Conservation (phyloP, 2,888 invertebrate species). For the Phania funesta region DNA sequence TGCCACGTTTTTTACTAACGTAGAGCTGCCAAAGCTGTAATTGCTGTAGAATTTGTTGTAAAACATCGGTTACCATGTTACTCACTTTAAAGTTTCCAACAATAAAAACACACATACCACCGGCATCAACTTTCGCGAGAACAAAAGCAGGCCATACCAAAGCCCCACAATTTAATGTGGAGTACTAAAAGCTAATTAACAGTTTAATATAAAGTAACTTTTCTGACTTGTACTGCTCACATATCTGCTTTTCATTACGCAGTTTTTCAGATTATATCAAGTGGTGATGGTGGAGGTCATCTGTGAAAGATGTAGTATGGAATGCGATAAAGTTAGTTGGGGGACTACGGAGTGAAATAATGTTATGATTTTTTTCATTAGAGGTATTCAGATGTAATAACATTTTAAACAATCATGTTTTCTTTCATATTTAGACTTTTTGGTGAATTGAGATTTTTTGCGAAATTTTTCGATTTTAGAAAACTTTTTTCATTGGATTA, state of each 20-base stretch:
- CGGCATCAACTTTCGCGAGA: neutral
- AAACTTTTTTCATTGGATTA: too few relatives aligned
- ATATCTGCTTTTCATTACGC: neutral
- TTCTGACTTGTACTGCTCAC: neutral
- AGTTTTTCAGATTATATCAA: neutral
- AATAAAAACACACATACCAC: neutral
- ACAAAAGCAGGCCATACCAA: slow-evolving; percentile 7
- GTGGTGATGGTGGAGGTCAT: neutral
- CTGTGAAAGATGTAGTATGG: neutral
- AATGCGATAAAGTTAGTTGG: neutral
- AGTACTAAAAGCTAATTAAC: slow-evolving; percentile 57
- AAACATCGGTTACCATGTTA: slow-evolving; percentile 12
- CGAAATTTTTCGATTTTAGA: too few relatives aligned
- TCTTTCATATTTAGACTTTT: too few relatives aligned
- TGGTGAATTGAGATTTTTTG: too few relatives aligned
- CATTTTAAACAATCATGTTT: neutral
- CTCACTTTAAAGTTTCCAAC: slow-evolving; percentile 12
- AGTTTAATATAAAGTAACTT: slow-evolving; percentile 5
- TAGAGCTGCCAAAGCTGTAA: neutral
- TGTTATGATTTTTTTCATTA: neutral
- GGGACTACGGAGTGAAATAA: neutral
- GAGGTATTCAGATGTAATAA: neutral
- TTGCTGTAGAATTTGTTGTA: neutral
- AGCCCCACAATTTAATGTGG: slow-evolving; percentile 42
- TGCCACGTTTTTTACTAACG: neutral